Percentiles rank a stretch among this genome's conserved stretches.
Conservation (phyloP, 30 jellyfish, hydroid and myxozoan genomes). For the Chrysaora quinquecirrha region DNA sequence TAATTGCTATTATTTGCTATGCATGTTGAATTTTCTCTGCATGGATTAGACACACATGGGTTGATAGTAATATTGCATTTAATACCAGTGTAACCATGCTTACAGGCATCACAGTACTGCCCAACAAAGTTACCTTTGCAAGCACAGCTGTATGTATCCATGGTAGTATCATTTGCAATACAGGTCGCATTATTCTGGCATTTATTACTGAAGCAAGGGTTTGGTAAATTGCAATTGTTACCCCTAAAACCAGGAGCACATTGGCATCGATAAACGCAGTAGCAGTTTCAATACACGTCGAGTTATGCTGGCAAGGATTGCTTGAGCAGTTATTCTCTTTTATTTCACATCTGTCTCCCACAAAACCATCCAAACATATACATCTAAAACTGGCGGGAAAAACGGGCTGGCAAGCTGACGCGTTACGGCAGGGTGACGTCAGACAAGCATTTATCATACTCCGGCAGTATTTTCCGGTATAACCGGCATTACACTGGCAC, state of each 20-base stretch:
- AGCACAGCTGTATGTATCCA: constrained; percentile 21
- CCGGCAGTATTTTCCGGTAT: constrained; percentile 57
- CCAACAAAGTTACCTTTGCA: constrained; percentile 59
- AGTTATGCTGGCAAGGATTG: constrained; percentile 40
- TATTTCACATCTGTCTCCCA: constrained; percentile 39
- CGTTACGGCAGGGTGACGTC: constrained; percentile 33
- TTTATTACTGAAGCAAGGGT: constrained; percentile 27
- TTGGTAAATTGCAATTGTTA: constrained; percentile 4
- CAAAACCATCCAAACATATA: constrained; percentile 40
- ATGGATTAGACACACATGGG: constrained; percentile 60
- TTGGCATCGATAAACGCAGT: constrained; percentile 30
- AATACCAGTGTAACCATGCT: constrained; percentile 57
- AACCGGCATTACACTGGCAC: constrained; percentile 54
- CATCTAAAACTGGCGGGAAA: constrained; percentile 47
- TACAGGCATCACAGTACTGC: constrained; percentile 34
- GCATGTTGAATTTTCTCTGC: constrained; percentile 50
- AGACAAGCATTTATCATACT: constrained; percentile 38
- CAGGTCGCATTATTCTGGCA: constrained; percentile 57
- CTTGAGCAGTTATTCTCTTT: constrained; percentile 46
- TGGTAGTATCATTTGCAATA: constrained; percentile 12
- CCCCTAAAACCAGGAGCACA: constrained; percentile 56
- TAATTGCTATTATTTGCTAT: neutral
- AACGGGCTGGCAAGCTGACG: constrained; percentile 19
- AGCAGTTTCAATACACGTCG: constrained; percentile 52
- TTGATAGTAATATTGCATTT: constrained; percentile 32